Percentiles rank a stretch among this genome's conserved stretches.
Conservation (phyloP, 2,797 vertebrate species). For the Danio choprae region DNA sequence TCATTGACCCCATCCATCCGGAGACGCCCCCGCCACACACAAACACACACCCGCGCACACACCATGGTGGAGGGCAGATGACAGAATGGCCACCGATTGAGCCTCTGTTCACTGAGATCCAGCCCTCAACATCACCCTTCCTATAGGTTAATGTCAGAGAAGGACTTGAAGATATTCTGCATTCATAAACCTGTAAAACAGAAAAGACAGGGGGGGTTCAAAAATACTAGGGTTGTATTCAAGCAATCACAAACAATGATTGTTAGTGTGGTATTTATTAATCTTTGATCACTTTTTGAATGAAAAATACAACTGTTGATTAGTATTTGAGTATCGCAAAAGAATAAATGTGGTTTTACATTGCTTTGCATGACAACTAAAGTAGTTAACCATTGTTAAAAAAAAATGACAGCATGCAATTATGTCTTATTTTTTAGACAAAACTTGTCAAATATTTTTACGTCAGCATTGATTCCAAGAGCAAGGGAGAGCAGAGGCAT, state of each 20-base stretch:
- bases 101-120: not conserved
- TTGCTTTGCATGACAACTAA: not conserved
- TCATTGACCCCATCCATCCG: conserved; percentile 78
- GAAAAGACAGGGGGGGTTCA: too few species aligned
- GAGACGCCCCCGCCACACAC: conserved; percentile 70
- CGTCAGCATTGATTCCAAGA: too few species aligned
- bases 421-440: too few species aligned
- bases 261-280: not conserved
- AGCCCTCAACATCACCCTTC: not conserved
- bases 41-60: conserved; percentile 75
- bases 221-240: not conserved
- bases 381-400: not conserved
- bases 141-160: not conserved
- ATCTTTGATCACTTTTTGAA: not conserved
- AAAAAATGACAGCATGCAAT: too few species aligned
- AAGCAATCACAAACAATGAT: not conserved
- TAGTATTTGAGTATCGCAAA: too few species aligned
- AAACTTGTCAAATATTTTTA: too few species aligned
- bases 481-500: too few species aligned
- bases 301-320: not conserved
- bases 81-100: conserved; percentile 59
- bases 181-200: conserved; percentile 4
- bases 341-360: too few species aligned
- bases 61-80: conserved; percentile 70
- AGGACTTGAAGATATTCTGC: not conserved